phyloP scores from a whole-genome alignment of 2,797 vertebrate genomes.

The Heliangelus exortis region DNA sequence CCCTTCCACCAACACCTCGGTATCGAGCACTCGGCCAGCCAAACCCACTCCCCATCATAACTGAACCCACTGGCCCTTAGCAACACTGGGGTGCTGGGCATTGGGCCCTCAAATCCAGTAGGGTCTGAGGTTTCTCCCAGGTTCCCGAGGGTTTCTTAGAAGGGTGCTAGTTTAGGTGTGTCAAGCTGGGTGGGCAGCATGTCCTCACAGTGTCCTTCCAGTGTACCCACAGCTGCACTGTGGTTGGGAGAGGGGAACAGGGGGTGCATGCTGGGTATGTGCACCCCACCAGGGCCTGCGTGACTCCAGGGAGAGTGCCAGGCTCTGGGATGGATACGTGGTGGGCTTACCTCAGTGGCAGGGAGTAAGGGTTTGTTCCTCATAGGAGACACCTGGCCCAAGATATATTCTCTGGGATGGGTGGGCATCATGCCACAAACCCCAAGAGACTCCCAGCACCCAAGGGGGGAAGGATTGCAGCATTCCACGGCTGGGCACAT shows the following conservation, averaged over 20 bases:
- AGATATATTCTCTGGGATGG: background rate
- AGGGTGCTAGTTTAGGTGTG: background rate
- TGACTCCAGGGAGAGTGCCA: background rate
- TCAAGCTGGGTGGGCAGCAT: background rate
- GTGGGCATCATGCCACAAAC: background rate
- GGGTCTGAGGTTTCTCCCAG: too few species aligned
- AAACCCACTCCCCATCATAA: fast-evolving
- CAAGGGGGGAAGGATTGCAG: background rate
- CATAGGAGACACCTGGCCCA: background rate
- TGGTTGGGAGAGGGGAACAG: fast-evolving
- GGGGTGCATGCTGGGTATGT: background rate
- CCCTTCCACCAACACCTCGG: background rate
- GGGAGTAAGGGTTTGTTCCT: background rate
- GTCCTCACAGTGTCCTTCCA: background rate
- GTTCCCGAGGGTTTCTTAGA: background rate
- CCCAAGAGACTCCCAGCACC: background rate
- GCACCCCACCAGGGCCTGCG: too few species aligned
- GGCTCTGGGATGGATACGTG: background rate
- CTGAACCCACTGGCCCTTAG: too few species aligned
- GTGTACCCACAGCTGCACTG: background rate
- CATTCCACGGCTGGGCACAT: background rate
- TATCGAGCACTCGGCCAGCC: background rate
- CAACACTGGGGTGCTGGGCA: background rate
- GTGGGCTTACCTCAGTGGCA: background rate
- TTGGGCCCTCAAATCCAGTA: fast-evolving